Evolutionary conservation across 2,797 vertebrate genomes (phyloP).

Genomic region (Myiotriccus ornatus): DNA sequence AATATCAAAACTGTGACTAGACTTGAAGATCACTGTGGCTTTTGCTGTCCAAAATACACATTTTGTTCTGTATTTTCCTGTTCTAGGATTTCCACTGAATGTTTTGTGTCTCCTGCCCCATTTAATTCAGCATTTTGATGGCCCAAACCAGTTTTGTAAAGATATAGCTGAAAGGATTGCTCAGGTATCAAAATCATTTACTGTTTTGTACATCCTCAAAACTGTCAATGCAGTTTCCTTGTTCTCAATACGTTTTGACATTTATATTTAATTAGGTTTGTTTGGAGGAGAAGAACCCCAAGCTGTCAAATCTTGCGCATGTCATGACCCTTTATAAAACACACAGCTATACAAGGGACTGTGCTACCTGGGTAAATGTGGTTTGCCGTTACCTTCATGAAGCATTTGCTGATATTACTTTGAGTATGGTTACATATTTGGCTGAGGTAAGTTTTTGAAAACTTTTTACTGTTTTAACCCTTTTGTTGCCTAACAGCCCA

Average conservation of each 20-base stretch:
- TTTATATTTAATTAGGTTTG: conserved; percentile 85
- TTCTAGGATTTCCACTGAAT: conserved; percentile 93
- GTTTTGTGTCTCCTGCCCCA: conserved; percentile 96
- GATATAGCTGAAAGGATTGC: conserved; percentile 95
- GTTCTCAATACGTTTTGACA: conserved; percentile 9
- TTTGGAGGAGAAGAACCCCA: conserved; percentile 93
- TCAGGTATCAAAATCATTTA: conserved; percentile 81
- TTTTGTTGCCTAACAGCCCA: neutral
- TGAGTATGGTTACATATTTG: conserved; percentile 97
- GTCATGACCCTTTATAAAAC: conserved; percentile 99
- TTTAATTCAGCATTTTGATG: conserved; percentile 95
- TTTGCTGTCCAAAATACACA: neutral
- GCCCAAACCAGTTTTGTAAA: conserved; percentile 96
- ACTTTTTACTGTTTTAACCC: neutral
- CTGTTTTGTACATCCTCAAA: neutral
- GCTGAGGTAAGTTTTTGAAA: conserved; percentile 84
- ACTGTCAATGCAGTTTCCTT: neutral
- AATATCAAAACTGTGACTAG: neutral
- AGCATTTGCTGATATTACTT: conserved; percentile 91
- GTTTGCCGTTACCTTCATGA: conserved; percentile 98
- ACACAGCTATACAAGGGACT: conserved; percentile 94
- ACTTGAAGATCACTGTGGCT: neutral
- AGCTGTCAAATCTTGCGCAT: conserved; percentile 94
- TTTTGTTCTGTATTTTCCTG: conserved; percentile 33
- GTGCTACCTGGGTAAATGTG: conserved; percentile 95